phyloP scores from a whole-genome alignment of 2,888 invertebrate species.

The Andrena hattorfiana region DNA sequence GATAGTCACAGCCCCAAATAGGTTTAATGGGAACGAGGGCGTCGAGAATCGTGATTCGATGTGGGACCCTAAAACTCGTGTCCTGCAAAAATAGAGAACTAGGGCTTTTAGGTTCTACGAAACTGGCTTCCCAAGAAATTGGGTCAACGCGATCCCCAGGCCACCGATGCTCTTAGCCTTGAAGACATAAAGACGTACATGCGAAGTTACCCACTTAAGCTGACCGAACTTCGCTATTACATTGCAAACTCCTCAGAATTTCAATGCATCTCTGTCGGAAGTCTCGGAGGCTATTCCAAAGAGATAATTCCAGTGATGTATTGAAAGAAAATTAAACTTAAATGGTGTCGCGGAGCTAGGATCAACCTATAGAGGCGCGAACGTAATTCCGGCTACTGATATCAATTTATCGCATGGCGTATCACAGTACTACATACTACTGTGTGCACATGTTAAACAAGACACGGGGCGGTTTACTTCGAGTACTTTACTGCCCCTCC shows the following conservation, averaged over 20 bases:
- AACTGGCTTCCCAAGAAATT: not conserved
- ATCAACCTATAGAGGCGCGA: slow-evolving; percentile 10
- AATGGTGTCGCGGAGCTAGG: not conserved
- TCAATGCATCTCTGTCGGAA: too few species aligned
- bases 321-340: slow-evolving; percentile 12
- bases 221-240: not conserved
- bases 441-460: slow-evolving; percentile 57
- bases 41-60: too few species aligned
- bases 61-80: too few species aligned
- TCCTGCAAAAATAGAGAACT: too few species aligned
- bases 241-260: too few species aligned
- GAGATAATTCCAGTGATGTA: too few species aligned
- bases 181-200: not conserved
- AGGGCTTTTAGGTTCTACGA: too few species aligned
- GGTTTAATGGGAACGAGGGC: too few species aligned
- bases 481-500: not conserved
- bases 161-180: not conserved
- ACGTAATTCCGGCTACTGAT: slow-evolving; percentile 26
- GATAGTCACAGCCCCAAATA: too few species aligned
- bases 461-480: slow-evolving; percentile 53
- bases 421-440: slow-evolving; percentile 52
- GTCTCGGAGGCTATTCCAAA: too few species aligned
- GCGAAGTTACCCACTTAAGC: not conserved
- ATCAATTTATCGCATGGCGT: slow-evolving; percentile 70
- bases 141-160: not conserved